Evolutionary conservation across 1,140 invertebrate species (phyloP), one percentile per base, ranked within the genome.

Genomic region (Bombus balteatus): DNA sequence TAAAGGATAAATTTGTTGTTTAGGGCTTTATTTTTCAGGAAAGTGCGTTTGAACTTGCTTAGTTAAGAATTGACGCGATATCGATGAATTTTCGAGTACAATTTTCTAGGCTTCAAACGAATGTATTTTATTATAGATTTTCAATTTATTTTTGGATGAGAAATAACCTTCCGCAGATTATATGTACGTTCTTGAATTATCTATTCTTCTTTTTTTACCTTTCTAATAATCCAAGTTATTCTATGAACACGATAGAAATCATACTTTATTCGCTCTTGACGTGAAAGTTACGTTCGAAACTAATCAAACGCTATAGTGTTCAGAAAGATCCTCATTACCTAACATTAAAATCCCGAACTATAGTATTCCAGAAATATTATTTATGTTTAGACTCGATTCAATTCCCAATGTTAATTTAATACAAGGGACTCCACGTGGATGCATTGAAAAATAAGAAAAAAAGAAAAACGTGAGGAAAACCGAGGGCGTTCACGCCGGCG

Each of bases 391-490:
- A n/a, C 59, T n/a, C 4, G 8, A 62, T 62, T 62, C 59, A n/a
- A 62, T 62, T 13, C 2, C 2, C 59, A n/a, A 28, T 62, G 12
- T 1, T n/a, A 62, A n/a, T n/a, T 62, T n/a, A 13, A 62, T n/a
- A 62, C 28, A 5, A 22, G 47, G 47, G 18, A 53, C 3, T 1
- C 12, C 59, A 28, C 59, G 4, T n/a, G 59, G 3, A 62, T n/a
- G 4, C 4, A 13, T 62, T 62, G 28, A 62, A 62, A 62, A 62
- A 28, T n/a, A n/a, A 13, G 12, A 62, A 6, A n/a, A 62, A 62
- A 28, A 28, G 22, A n/a, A 28, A 62, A 62, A 62, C 59, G 28
- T 5, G 59, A 62, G 28, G 85, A 92, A 92, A 92, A 92, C 88
- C 74, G 87, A 74, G 59, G 86, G 76, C 86, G 82, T 88, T 88